Conservation (phyloP, 2,797 vertebrate genomes). For the Thunnus albacares region DNA sequence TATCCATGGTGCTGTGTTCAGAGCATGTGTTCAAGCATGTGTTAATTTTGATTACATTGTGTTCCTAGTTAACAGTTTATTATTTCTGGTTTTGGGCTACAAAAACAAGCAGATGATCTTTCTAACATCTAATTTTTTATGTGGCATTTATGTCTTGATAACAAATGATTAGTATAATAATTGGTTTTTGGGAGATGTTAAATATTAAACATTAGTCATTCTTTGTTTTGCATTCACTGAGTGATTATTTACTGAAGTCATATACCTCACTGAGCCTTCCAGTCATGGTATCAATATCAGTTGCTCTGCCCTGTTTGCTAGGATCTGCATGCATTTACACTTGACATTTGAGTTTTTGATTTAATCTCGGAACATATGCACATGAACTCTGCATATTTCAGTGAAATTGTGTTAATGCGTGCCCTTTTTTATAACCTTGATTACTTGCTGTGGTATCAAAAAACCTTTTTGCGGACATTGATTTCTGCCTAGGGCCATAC, state of each 20-base stretch:
- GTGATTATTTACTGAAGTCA: conserved; percentile 50
- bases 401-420: conserved; percentile 78
- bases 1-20: conserved; percentile 39
- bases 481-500: conserved; percentile 81
- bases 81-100: not conserved
- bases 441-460: conserved; percentile 80
- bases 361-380: conserved; percentile 80
- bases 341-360: conserved; percentile 84
- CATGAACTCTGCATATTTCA: conserved; percentile 83
- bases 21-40: conserved; percentile 11
- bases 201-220: conserved; percentile 34
- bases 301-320: conserved; percentile 62
- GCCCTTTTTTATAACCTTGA: conserved; percentile 82
- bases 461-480: conserved; percentile 83
- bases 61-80: not conserved
- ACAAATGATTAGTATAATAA: conserved; percentile 25
- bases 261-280: conserved; percentile 38
- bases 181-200: conserved; percentile 4
- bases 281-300: conserved; percentile 61
- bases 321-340: conserved; percentile 78
- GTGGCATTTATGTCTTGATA: not conserved
- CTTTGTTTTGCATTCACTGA: conserved; percentile 33
- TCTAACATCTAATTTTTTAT: not conserved
- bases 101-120: conserved; percentile 15
- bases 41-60: conserved; percentile 39